Evolutionary conservation across 2,888 invertebrate species (phyloP), one percentile per base, ranked within the genome.

Genomic region (Seira sanloemensis): DNA sequence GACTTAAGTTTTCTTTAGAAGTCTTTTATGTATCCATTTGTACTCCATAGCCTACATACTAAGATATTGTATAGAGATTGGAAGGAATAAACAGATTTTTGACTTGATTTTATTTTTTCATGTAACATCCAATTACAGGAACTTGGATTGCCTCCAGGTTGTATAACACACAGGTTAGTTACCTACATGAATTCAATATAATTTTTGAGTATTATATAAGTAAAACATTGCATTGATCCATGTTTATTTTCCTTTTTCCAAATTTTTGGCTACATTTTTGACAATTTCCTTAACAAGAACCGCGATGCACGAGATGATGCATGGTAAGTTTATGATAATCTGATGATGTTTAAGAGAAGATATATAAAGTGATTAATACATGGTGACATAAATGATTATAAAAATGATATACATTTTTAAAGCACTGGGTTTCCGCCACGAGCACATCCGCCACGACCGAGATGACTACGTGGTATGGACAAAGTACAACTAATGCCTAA

Each of bases 271-370:
- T n/a, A n/a, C n/a, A n/a, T n/a, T 37, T 75, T 37, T 66, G 37
- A 18, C 7, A 58, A 46, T 5, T 24, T 54, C 58, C 23, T 73
- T 5, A 12, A 37, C 5, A 37, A 81, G 81, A 26, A 87, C 88
- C 1, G 82, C 86, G 1, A 87, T 88, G 76, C 88, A 88, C 73
- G 86, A 88, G 62, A 84, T 87, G 84, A 87, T 80, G 80, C 75
- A 82, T 62, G 37, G 37, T 37, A 37, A 37, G 37, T 37, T 37
- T 9, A 37, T 12, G 37, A n/a, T 62, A n/a, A 62, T 62, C 5
- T 18, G 21, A 18, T 62, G 21, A 62, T 5, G 21, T 62, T 62
- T 37, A 37, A 37, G 37, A 37, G 5, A 37, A 37, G 12, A 37
- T 37, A 37, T 37, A 37, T 37, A 9, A n/a, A n/a, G n/a, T n/a